Evolutionary conservation across 2,888 invertebrate species (phyloP), one percentile per base, ranked within the genome.

Genomic region (Agrilus cyanescens): DNA sequence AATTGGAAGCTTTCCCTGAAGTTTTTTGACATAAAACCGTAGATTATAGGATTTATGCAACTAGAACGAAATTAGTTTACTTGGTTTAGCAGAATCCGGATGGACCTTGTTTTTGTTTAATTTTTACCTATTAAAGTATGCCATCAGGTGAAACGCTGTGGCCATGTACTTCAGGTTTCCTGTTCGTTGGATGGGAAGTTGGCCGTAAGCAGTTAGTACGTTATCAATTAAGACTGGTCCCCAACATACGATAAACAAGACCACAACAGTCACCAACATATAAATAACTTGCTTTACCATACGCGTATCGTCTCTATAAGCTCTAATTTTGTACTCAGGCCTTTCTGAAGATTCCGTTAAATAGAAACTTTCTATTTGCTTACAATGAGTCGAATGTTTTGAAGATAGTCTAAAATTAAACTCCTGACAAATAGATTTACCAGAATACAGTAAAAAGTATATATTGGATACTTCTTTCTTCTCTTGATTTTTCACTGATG

Each of bases 21-120:
- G 62, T 76, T 78, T 55, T 75, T 74, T 33, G 82, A 82, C 78
- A 83, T 80, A 63, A 83, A 83, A 18, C 80, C 82, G 58, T 83
- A 83, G 29, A 82, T 73, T 32, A 83, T 72, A 4, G 83, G 83
- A 62, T 82, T 82, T 51, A 82, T 72, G 60, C 81, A 82, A 56
- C 80, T 80, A 56, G 20, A 62, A 61, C 44, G 45, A 37, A 37
- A 47, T 46, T 32, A 12, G 31, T 15, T 37, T 38, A 14, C 13
- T 2, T 6, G 2, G 12, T 8, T 33, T 7, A 4, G 12, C 7
- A 12, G 7, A 33, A 33, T 14, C 10, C 15, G 10, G 7, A 30
- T 10, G 7, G 7, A 10, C 31, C 31, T 30, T 33, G 13, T 20
- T 37, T n/a, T 12, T 30, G 15, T 30, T 38, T 10, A n/a, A 38